These are phyloP conservation scores for Lithophane ornitopus DNA, from an alignment of 2,888 invertebrate species.

Conservation along the genomic window DNA sequence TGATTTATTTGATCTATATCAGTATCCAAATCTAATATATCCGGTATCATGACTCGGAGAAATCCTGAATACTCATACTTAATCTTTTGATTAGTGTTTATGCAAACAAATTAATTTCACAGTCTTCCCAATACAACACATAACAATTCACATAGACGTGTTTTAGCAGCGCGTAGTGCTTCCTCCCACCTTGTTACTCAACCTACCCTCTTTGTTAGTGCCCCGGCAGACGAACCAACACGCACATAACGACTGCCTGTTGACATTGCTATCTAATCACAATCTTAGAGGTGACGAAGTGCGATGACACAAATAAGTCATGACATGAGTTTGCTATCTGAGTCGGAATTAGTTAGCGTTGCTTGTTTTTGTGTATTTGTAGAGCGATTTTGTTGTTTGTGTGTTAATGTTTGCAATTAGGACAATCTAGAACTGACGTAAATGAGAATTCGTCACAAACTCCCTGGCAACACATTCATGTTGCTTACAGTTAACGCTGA, in stretches of 20 bases:
- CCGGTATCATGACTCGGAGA: not conserved
- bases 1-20: not conserved
- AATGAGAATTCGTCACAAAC: not conserved
- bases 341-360: constrained; percentile 34
- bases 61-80: constrained; percentile 12
- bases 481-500: not conserved
- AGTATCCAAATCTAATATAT: not conserved
- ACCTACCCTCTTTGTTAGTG: constrained; percentile 66
- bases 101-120: constrained; percentile 39
- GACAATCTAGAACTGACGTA: constrained; percentile 7
- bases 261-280: constrained; percentile 47
- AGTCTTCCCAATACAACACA: constrained; percentile 52
- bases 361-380: constrained; percentile 34
- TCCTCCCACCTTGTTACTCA: constrained; percentile 74
- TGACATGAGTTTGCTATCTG: constrained; percentile 39
- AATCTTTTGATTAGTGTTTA: constrained; percentile 32
- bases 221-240: constrained; percentile 50
- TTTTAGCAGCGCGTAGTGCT: constrained; percentile 70
- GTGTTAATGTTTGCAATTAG: constrained; percentile 4
- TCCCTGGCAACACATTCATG: not conserved
- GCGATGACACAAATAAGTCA: constrained; percentile 53
- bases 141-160: constrained; percentile 50
- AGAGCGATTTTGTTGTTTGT: constrained; percentile 12
- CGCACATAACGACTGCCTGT: constrained; percentile 34
- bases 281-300: constrained; percentile 44